These are phyloP conservation scores for Somateria mollissima DNA, from an alignment of 2,797 vertebrate genomes.

Conservation along the genomic window DNA sequence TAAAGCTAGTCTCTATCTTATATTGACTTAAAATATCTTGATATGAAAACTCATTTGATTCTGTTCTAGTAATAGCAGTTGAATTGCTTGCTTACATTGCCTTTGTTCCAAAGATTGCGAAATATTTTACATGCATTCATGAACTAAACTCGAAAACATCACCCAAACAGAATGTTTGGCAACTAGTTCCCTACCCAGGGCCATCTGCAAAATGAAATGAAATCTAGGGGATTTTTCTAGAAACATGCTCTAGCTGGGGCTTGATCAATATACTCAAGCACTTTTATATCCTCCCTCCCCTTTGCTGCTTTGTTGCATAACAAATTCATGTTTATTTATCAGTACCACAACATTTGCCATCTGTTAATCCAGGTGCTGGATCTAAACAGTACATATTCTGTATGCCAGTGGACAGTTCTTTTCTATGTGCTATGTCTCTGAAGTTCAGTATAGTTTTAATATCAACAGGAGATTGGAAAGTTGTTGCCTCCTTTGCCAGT, in stretches of 20 bases:
- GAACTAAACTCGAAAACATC: background rate
- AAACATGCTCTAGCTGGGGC: background rate
- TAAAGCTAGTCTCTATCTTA: background rate
- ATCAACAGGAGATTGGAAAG: background rate
- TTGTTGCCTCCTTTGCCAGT: background rate
- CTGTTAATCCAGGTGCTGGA: slow-evolving; percentile 32
- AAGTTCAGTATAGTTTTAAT: background rate
- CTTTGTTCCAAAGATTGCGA: background rate
- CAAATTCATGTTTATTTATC: background rate
- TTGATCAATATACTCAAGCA: background rate
- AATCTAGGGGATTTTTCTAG: background rate
- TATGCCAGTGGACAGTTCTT: background rate
- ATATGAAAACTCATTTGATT: background rate
- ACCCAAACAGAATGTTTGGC: background rate
- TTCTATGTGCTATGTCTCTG: background rate
- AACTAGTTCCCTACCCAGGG: background rate
- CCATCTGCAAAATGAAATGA: slow-evolving; percentile 3
- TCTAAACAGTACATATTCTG: background rate
- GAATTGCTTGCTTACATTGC: background rate
- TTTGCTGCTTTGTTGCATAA: background rate
- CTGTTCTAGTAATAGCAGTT: background rate
- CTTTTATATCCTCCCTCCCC: background rate
- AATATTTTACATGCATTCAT: background rate
- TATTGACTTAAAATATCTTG: background rate
- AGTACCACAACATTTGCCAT: background rate